Percentiles rank a stretch among this genome's conserved stretches.
Evolutionary conservation across 2,113 vertebrate species (phyloP).

Genomic region (Lepus europaeus): DNA sequence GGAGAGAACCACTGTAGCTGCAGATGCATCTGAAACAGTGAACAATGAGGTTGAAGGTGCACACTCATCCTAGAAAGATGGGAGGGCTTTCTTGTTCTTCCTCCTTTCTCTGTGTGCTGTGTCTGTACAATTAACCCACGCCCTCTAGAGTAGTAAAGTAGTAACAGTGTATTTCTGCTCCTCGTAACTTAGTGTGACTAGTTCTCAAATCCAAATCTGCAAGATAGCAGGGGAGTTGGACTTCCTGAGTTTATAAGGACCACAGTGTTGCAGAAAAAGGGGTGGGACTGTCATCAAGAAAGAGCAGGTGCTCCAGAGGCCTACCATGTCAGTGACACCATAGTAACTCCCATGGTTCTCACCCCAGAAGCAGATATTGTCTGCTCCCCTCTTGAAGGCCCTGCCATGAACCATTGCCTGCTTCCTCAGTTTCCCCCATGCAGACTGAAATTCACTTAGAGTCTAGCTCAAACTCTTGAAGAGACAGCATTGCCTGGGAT

Average conservation of each 20-base stretch:
- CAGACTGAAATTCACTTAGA: not conserved
- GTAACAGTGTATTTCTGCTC: not conserved
- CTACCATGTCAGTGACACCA: not conserved
- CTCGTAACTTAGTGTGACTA: not conserved
- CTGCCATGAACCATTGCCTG: not conserved
- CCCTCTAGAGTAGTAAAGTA: no score
- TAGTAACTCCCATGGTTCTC: accelerated
- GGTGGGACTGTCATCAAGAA: not conserved
- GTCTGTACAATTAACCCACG: accelerated
- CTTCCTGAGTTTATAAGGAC: not conserved
- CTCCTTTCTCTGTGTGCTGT: not conserved
- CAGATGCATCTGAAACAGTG: accelerated
- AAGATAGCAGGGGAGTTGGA: not conserved
- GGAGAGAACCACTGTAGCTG: not conserved
- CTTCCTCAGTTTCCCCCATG: not conserved
- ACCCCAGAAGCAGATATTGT: not conserved
- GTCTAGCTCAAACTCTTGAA: not conserved
- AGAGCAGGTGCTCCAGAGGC: not conserved
- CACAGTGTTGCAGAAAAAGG: not conserved
- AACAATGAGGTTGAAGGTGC: accelerated
- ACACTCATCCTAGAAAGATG: no score
- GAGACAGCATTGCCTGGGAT: not conserved
- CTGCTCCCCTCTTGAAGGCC: not conserved
- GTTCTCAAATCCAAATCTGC: not conserved
- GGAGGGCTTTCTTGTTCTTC: not conserved